Conservation (phyloP, 2,888 invertebrate genomes). For the Villa cingulata region DNA sequence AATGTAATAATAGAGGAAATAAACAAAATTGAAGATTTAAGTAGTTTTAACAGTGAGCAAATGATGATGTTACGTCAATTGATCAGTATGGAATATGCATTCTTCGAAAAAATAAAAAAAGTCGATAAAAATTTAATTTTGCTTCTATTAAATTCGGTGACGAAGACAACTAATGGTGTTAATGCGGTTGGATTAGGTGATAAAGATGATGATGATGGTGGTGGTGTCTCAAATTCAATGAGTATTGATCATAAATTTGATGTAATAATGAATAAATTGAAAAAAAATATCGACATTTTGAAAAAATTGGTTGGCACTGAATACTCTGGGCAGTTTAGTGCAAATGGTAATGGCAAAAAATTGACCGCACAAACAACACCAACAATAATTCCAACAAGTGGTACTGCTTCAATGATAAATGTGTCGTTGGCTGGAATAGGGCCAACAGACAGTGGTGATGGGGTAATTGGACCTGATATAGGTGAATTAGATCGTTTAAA, state of each 20-base stretch:
- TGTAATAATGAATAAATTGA: constrained; percentile 26
- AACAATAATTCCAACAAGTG: neutral
- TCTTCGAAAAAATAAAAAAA: constrained; percentile 31
- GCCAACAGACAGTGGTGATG: neutral
- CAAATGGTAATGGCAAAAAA: constrained; percentile 1
- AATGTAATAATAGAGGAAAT: constrained; percentile 25
- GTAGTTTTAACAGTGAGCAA: constrained; percentile 21
- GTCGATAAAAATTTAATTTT: constrained; percentile 30
- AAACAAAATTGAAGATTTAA: constrained; percentile 27
- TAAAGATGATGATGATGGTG: neutral
- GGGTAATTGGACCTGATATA: neutral
- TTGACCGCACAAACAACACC: neutral
- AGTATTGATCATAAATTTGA: constrained; percentile 16
- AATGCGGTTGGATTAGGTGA: neutral
- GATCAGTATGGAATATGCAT: constrained; percentile 23
- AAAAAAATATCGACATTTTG: constrained; percentile 30
- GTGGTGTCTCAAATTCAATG: neutral
- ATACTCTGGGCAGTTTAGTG: neutral
- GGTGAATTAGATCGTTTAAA: constrained; percentile 11
- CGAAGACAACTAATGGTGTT: constrained; percentile 8
- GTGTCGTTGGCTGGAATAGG: neutral
- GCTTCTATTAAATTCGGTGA: constrained; percentile 29
- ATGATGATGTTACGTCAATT: constrained; percentile 23
- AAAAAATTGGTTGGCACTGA: constrained; percentile 29
- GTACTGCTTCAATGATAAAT: neutral